Evolutionary conservation across 1,140 invertebrate genomes (phyloP).

Genomic region (Glomeris maerens): DNA sequence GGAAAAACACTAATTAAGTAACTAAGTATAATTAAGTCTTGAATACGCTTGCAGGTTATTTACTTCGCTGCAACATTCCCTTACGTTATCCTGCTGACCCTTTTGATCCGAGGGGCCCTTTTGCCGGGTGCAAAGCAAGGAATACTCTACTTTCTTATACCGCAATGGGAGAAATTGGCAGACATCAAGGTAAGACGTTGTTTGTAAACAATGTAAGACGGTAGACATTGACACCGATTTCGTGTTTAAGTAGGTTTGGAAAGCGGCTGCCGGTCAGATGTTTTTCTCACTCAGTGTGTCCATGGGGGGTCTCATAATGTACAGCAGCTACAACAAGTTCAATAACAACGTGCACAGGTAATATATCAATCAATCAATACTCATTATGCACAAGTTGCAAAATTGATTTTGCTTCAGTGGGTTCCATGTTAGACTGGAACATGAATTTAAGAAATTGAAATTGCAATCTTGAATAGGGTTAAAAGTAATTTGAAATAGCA

Average conservation of each 20-base stretch:
- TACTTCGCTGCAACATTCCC: slow-evolving; percentile 37
- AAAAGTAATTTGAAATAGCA: neutral
- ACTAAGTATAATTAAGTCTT: neutral
- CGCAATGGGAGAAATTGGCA: slow-evolving; percentile 27
- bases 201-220: neutral
- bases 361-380: slow-evolving; percentile 6
- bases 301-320: slow-evolving; percentile 27
- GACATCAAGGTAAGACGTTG: slow-evolving; percentile 28
- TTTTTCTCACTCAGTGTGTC: slow-evolving; percentile 32
- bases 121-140: slow-evolving; percentile 35
- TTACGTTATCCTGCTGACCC: slow-evolving; percentile 30
- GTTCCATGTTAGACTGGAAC: neutral
- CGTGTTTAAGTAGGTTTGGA: slow-evolving; percentile 25
- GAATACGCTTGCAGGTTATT: slow-evolving; percentile 25
- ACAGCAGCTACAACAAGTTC: slow-evolving; percentile 31
- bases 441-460: neutral
- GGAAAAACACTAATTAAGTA: neutral
- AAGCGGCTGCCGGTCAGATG: slow-evolving; percentile 28
- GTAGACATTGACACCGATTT: neutral
- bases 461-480: neutral
- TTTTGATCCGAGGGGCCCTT: slow-evolving; percentile 27
- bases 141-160: slow-evolving; percentile 34
- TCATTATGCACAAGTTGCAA: neutral
- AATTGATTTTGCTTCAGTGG: slow-evolving; percentile 6
- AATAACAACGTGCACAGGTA: slow-evolving; percentile 30